Percentiles rank a stretch among this genome's conserved stretches.
Conservation (phyloP, 2,113 vertebrate species). For the Nymphicus hollandicus region DNA sequence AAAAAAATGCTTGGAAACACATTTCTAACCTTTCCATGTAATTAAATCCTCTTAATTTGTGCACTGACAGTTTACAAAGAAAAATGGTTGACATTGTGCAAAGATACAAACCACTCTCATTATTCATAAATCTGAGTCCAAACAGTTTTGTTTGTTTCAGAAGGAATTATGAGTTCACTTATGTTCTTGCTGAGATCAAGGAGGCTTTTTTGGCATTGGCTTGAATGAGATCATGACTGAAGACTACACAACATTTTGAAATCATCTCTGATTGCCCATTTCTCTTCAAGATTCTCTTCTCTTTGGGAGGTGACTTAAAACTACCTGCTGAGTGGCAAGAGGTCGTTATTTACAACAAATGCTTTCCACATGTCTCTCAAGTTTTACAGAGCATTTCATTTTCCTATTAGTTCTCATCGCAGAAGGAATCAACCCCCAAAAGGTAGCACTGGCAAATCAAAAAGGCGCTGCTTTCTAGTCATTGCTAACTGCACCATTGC, state of each 20-base stretch:
- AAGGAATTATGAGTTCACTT: background rate
- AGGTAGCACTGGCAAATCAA: background rate
- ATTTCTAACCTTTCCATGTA: background rate
- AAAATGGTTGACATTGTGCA: background rate
- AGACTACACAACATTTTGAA: background rate
- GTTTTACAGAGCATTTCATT: background rate
- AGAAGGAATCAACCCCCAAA: background rate
- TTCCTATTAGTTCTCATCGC: background rate
- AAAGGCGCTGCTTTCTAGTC: background rate
- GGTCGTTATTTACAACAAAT: background rate
- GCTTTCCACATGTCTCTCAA: background rate
- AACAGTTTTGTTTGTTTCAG: slow-evolving; percentile 26
- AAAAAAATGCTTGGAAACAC: slow-evolving; percentile 1
- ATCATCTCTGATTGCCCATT: background rate
- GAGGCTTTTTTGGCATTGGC: background rate
- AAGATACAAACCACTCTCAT: background rate
- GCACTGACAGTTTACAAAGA: background rate
- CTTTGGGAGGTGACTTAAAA: background rate
- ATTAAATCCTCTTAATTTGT: slow-evolving; percentile 21
- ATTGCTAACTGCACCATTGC: background rate
- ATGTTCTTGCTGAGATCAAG: slow-evolving; percentile 27
- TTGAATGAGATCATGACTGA: background rate
- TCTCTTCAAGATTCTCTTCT: background rate
- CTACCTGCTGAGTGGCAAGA: background rate
- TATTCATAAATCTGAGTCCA: background rate